A percentile compares a stretch with the other conserved stretches of the same genome.
These are phyloP conservation scores for Brachionus plicatilis DNA, from an alignment of 1,140 invertebrate species.

Conservation along the genomic window DNA sequence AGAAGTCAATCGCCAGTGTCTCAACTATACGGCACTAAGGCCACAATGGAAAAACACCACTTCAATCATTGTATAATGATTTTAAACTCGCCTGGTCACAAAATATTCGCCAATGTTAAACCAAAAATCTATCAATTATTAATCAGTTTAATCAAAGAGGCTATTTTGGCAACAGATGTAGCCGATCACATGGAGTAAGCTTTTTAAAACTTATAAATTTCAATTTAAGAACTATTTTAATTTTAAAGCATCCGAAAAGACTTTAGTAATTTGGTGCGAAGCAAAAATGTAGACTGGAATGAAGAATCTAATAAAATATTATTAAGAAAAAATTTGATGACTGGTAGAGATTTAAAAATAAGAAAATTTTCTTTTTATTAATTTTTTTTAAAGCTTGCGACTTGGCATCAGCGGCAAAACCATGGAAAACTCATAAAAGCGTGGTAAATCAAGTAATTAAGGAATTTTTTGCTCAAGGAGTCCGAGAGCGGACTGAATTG, in stretches of 20 bases:
- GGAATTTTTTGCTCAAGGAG: conserved; percentile 87
- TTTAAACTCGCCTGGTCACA: conserved; percentile 66
- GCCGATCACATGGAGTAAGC: conserved; percentile 77
- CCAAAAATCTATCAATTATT: not conserved
- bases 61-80: conserved; percentile 98
- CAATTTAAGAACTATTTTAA: not conserved
- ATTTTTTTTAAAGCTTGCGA: conserved; percentile 71
- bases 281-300: conserved; percentile 59
- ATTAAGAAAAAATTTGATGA: conserved; percentile 17
- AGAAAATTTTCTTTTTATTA: not conserved
- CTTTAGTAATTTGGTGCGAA: conserved; percentile 80
- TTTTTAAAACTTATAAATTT: not conserved
- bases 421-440: conserved; percentile 84
- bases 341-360: not conserved
- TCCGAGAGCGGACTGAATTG: conserved; percentile 69
- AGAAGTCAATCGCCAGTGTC: not conserved
- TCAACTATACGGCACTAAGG: conserved; percentile 69
- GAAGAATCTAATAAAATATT: not conserved
- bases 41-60: conserved; percentile 94
- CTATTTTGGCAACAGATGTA: conserved; percentile 87
- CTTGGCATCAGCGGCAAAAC: conserved; percentile 90
- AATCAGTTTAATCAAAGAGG: conserved; percentile 67
- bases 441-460: conserved; percentile 91
- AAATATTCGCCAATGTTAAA: conserved; percentile 7
- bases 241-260: conserved; percentile 62